A percentile compares a stretch with the other conserved stretches of the same genome.
Evolutionary conservation across 2,113 vertebrate genomes (phyloP).

Genomic region (Otus sunia): DNA sequence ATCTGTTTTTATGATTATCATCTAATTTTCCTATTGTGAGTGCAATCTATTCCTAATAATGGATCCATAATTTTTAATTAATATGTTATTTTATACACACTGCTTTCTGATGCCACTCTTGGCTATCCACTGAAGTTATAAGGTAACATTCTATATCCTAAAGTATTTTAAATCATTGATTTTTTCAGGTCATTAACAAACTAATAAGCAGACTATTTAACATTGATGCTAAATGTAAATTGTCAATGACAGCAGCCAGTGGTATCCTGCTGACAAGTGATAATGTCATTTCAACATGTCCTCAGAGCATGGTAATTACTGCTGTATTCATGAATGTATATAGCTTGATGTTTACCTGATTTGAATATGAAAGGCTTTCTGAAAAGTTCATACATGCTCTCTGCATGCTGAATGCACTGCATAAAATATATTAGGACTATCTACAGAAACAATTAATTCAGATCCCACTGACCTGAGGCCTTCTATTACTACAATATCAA

Average conservation of each 20-base stretch:
- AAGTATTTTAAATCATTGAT: slow-evolving; percentile 41
- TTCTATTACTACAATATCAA: background rate
- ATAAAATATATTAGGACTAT: slow-evolving; percentile 1
- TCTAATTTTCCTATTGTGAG: background rate
- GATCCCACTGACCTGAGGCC: background rate
- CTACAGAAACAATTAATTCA: slow-evolving; percentile 49
- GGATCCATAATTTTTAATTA: background rate
- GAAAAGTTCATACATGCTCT: background rate
- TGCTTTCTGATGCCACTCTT: background rate
- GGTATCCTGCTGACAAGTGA: slow-evolving; percentile 55
- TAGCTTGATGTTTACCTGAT: slow-evolving; percentile 54
- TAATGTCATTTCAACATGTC: slow-evolving; percentile 48
- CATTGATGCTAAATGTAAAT: slow-evolving; percentile 44
- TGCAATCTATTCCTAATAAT: background rate
- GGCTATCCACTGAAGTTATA: background rate
- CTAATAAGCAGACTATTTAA: slow-evolving; percentile 52
- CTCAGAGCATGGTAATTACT: slow-evolving; percentile 57
- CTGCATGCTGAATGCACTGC: background rate
- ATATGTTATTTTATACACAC: background rate
- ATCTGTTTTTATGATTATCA: background rate
- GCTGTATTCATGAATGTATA: slow-evolving; percentile 36
- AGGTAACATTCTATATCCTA: background rate
- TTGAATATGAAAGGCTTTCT: slow-evolving; percentile 38
- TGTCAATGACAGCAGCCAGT: slow-evolving; percentile 41
- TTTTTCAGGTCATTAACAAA: slow-evolving; percentile 38